Conservation (phyloP, 2,888 invertebrate genomes). For the Acholoe squamosa region DNA sequence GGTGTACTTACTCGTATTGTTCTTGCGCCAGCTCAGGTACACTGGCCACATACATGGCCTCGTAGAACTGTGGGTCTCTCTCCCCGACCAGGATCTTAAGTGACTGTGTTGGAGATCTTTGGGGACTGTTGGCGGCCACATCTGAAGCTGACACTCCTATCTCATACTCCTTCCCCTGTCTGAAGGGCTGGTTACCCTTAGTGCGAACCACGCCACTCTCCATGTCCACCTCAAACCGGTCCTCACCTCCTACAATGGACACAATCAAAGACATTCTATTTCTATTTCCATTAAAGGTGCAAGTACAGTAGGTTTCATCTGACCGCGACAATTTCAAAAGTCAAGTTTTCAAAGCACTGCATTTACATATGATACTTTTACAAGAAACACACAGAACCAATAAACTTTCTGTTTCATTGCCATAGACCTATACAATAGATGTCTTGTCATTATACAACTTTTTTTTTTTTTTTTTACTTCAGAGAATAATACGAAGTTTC, state of each 20-base stretch:
- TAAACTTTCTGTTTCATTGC: too few species aligned
- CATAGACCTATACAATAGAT: too few species aligned
- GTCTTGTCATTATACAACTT: too few species aligned
- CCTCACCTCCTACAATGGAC: slow-evolving; percentile 76
- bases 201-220: slow-evolving; percentile 83
- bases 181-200: slow-evolving; percentile 69
- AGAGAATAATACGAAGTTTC: too few species aligned
- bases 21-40: slow-evolving; percentile 90
- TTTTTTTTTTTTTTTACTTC: too few species aligned
- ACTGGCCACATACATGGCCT: slow-evolving; percentile 96
- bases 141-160: slow-evolving; percentile 96
- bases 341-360: too few species aligned
- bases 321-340: too few species aligned
- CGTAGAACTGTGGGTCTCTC: slow-evolving; percentile 98
- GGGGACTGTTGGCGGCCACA: slow-evolving; percentile 68
- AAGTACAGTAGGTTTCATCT: too few species aligned
- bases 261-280: too few species aligned
- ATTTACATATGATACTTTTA: too few species aligned
- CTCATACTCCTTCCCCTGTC: slow-evolving; percentile 94
- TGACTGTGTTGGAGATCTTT: slow-evolving; percentile 77
- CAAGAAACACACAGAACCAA: too few species aligned
- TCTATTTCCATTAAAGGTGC: too few species aligned
- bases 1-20: slow-evolving; percentile 66
- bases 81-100: slow-evolving; percentile 95
- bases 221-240: slow-evolving; percentile 96